Conservation (phyloP, 64 coral and sea anemone species). For the Actinia tenebrosa region DNA sequence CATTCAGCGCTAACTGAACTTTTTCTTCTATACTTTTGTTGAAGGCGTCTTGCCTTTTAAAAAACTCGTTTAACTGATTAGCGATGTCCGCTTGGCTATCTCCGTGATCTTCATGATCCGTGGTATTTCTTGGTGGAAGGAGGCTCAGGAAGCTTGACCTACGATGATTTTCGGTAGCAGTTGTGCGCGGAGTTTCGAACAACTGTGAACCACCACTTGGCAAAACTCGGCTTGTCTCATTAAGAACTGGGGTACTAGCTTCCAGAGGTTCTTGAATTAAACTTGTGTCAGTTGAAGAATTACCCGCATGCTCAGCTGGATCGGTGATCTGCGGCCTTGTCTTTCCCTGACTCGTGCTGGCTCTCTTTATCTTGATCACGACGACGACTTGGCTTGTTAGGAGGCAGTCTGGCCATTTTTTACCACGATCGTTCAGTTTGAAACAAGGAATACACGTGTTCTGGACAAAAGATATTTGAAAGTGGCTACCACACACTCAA, state of each 20-base stretch:
- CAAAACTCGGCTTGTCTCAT: neutral
- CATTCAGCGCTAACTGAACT: conserved; percentile 11
- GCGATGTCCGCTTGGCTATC: neutral
- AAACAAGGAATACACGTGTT: neutral
- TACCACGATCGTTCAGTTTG: conserved; percentile 3
- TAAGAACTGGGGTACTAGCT: conserved; percentile 1
- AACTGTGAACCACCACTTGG: neutral
- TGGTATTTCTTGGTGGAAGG: neutral
- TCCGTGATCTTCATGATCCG: neutral
- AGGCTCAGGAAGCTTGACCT: conserved; percentile 5
- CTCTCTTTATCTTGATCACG: conserved; percentile 1
- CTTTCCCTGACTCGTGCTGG: conserved; percentile 7
- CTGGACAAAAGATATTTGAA: neutral
- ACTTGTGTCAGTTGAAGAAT: neutral
- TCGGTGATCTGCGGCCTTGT: neutral
- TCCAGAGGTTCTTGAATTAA: neutral
- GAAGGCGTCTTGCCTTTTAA: conserved; percentile 19
- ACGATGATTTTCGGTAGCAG: neutral
- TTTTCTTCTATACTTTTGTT: conserved; percentile 8
- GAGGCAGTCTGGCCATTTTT: conserved; percentile 25
- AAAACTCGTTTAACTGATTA: neutral
- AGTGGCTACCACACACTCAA: neutral
- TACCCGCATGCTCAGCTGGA: neutral
- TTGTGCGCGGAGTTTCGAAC: neutral
- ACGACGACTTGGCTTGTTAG: conserved; percentile 7